Conservation (phyloP, 2,113 vertebrate genomes). For the Morone saxatilis region DNA sequence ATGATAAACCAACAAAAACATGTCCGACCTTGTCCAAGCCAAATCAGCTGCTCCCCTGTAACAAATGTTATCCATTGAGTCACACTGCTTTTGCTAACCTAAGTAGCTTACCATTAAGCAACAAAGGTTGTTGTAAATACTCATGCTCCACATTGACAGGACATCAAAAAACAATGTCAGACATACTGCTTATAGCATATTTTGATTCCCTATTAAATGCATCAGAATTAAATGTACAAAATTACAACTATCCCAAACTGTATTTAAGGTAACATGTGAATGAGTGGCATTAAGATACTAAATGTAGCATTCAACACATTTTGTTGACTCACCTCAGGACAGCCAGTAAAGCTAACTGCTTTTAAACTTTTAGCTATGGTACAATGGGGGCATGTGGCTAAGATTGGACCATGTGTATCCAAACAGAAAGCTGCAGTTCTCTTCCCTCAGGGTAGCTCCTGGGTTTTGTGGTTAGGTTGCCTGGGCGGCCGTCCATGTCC, state of each 20-base stretch:
- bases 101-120: neutral
- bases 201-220: no score
- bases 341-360: neutral
- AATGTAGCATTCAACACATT: neutral
- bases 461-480: conserved; percentile 57
- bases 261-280: neutral
- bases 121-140: neutral
- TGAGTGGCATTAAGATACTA: neutral
- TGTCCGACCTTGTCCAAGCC: neutral
- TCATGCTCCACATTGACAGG: neutral
- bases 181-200: neutral
- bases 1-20: conserved; percentile 7
- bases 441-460: conserved; percentile 58
- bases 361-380: conserved; percentile 14
- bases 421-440: conserved; percentile 56
- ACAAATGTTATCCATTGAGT: neutral
- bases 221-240: neutral
- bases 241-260: neutral
- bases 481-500: conserved; percentile 58
- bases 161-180: neutral
- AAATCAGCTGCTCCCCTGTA: neutral
- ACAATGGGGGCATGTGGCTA: conserved; percentile 28
- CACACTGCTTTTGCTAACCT: neutral
- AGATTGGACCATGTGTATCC: conserved; percentile 31
- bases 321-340: neutral